Evolutionary conservation across 2,888 invertebrate species (phyloP).

Genomic region (Stenchaetothrips biformis): DNA sequence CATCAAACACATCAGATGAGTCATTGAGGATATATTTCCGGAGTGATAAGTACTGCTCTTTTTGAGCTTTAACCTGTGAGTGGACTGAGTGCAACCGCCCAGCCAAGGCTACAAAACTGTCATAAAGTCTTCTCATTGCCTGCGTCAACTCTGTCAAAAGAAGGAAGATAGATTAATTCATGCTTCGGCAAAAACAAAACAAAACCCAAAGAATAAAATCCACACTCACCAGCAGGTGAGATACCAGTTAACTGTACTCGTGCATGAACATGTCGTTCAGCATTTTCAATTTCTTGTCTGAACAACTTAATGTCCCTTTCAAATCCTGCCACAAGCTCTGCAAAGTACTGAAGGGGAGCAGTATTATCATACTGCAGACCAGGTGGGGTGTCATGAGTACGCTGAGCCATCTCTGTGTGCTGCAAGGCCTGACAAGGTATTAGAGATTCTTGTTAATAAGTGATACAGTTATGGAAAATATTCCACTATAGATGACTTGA

Average conservation of each 20-base stretch:
- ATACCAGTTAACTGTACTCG: conserved; percentile 59
- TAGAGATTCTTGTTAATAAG: background rate
- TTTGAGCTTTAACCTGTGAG: conserved; percentile 66
- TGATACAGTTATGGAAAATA: background rate
- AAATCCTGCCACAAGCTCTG: conserved; percentile 62
- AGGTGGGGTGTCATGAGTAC: conserved; percentile 69
- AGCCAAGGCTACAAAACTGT: conserved; percentile 81
- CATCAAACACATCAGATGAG: conserved; percentile 68
- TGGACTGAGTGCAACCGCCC: conserved; percentile 80
- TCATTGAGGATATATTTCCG: conserved; percentile 74
- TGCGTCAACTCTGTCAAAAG: conserved; percentile 63
- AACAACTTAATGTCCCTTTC: conserved; percentile 64
- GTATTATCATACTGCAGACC: conserved; percentile 72
- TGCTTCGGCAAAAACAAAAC: conserved; percentile 6
- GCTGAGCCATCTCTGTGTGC: conserved; percentile 70
- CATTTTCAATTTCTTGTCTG: conserved; percentile 65
- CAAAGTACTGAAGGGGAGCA: conserved; percentile 66
- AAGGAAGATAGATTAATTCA: background rate
- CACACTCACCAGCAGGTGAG: conserved; percentile 57
- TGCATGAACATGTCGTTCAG: conserved; percentile 66
- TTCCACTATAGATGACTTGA: background rate
- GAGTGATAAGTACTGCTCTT: conserved; percentile 77
- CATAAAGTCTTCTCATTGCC: conserved; percentile 76
- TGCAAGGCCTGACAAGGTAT: conserved; percentile 51
- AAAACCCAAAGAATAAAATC: background rate